Evolutionary conservation across 2,797 vertebrate species (phyloP).

Genomic region (Scolopax rusticola): DNA sequence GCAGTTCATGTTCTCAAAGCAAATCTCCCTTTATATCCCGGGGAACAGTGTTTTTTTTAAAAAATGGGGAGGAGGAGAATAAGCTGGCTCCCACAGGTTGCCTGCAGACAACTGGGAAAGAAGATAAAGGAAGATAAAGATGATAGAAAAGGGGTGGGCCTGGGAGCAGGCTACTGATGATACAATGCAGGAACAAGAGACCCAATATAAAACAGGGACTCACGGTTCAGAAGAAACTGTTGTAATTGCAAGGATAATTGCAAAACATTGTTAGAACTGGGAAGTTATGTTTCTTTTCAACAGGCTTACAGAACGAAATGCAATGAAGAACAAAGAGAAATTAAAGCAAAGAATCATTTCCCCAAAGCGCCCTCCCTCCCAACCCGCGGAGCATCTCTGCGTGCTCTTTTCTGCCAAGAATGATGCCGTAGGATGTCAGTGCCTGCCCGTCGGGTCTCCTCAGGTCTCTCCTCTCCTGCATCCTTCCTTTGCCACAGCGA

Average conservation of each 20-base stretch:
- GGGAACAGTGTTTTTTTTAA: background rate
- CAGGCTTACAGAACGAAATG: constrained; percentile 69
- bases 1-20: background rate
- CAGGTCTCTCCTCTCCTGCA: constrained; percentile 64
- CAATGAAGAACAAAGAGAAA: constrained; percentile 73
- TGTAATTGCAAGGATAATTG: constrained; percentile 59
- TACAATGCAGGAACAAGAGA: background rate
- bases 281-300: constrained; percentile 41
- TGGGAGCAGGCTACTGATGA: background rate
- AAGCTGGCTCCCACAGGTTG: background rate
- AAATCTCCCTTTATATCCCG: background rate
- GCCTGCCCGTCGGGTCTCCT: constrained; percentile 76
- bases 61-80: background rate
- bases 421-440: constrained; percentile 83
- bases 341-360: constrained; percentile 77
- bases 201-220: constrained; percentile 14
- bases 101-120: constrained; percentile 50
- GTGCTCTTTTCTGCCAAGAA: constrained; percentile 79
- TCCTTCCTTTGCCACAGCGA: constrained; percentile 14
- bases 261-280: constrained; percentile 56
- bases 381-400: constrained; percentile 72
- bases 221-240: constrained; percentile 55
- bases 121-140: constrained; percentile 34
- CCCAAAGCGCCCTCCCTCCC: constrained; percentile 72
- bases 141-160: background rate